Evolutionary conservation across 1,140 invertebrate species (phyloP).

Genomic region (Caligus rogercresseyi): DNA sequence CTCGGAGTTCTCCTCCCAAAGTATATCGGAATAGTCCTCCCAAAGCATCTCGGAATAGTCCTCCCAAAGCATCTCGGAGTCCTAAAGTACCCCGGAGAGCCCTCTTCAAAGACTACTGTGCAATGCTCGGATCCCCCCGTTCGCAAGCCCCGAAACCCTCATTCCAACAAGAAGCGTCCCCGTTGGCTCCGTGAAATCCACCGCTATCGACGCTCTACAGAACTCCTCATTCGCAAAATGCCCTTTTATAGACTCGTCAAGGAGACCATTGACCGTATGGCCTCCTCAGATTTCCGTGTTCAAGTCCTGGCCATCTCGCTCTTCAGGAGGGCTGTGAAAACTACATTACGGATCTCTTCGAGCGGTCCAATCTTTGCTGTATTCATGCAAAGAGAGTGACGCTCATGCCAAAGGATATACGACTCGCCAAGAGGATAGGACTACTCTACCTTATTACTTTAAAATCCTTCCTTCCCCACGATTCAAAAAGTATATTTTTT

Average conservation of each 20-base stretch:
- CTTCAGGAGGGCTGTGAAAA: conserved; percentile 26
- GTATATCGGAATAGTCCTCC: too few species aligned
- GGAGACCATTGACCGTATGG: neutral
- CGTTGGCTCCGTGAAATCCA: neutral
- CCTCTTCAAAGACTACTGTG: neutral
- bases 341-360: conserved; percentile 27
- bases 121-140: neutral
- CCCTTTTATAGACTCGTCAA: neutral
- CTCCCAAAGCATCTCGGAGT: too few species aligned
- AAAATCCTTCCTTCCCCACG: too few species aligned
- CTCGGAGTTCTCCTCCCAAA: too few species aligned
- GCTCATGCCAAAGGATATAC: conserved; percentile 29
- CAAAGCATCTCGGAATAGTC: too few species aligned
- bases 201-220: neutral
- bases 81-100: too few species aligned
- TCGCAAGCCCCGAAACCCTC: neutral
- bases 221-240: neutral
- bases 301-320: neutral
- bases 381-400: conserved; percentile 29
- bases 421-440: conserved; percentile 22
- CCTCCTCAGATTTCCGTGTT: neutral
- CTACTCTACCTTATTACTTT: neutral
- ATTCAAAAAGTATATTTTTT: too few species aligned
- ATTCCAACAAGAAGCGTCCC: neutral
- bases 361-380: conserved; percentile 28